Conservation (phyloP, 2,113 vertebrate genomes). For the Australoheros scitulus region DNA sequence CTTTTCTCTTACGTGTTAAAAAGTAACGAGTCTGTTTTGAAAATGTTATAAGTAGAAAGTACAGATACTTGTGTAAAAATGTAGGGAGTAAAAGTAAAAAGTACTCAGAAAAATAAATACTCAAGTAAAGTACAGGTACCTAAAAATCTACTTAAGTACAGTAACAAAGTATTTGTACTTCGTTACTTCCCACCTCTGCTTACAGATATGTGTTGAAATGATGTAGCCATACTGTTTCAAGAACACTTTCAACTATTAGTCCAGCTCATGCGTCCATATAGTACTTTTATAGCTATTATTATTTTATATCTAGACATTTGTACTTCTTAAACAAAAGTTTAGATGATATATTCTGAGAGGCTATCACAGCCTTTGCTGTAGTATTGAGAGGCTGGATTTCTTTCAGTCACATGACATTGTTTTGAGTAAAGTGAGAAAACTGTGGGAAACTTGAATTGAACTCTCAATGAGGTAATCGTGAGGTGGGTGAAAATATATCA, state of each 20-base stretch:
- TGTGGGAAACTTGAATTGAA: neutral
- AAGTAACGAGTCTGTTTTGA: too few species aligned
- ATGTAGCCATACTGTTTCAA: neutral
- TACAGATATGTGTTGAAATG: neutral
- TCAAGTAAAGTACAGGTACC: too few species aligned
- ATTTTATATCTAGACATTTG: neutral
- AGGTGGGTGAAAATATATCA: neutral
- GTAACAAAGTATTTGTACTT: too few species aligned
- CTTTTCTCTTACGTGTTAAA: too few species aligned
- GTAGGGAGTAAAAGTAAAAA: too few species aligned
- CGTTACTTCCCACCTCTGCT: too few species aligned
- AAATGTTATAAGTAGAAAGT: too few species aligned
- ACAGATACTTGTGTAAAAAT: too few species aligned
- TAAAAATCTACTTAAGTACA: too few species aligned
- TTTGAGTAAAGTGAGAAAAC: neutral
- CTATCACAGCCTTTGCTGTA: neutral
- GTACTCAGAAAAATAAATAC: too few species aligned
- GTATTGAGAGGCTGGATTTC: neutral
- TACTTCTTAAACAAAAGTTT: neutral
- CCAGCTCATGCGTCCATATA: neutral
- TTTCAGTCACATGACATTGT: neutral
- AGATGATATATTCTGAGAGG: neutral
- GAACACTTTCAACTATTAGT: neutral
- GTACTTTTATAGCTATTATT: neutral
- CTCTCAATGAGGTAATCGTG: neutral